Base-by-base conservation (phyloP, 2,113 vertebrate genomes). In the Butorides virescens region DNA sequence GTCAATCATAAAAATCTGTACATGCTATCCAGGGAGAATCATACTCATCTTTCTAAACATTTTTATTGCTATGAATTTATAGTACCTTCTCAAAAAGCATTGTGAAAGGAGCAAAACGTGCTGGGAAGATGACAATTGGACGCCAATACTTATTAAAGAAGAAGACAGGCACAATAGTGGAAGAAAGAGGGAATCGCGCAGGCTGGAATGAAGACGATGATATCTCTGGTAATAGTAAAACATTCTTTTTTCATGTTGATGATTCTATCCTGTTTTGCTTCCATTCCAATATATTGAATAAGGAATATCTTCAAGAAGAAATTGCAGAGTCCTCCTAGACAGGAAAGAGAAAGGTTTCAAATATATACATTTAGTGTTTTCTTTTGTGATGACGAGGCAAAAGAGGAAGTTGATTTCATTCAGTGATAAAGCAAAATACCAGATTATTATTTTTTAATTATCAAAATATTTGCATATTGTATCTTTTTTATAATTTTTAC, bases 101-200 rank as follows among this genome's bases (percentile, higher is more conserved):
- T 86, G 99, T 99, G 77, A 99, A 99, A 97, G 99, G 99, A 94
- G 99, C 99, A n/a, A 99, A 99, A 96, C 99, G 98, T 88, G 99
- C 99, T 37, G 99, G 99, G 49, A 99, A 99, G 97, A 99, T 99
- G 98, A 99, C 99, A 66, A 99, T 99, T 97, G 99, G 99, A 30
- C 98, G 99, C 39, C 99, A 99, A 30, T 98, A 98, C 92, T 98
- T 99, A 7, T 44, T 99, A 77, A 99, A 99, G 98, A 99, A 98
- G 97, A 99, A 96, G 59, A 98, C 98, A 16, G 88, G 97, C 77
- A 98, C 98, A 6, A 98, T 98, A 83, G 91, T 98, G 52, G 98
- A 99, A 67, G 99, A 99, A 80, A 98, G 99, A 97, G 98, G 98
- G 76, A 99, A 95, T 95, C 98, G 99, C 46, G 97, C 98, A 86